Base-by-base conservation (phyloP, 2,113 vertebrate species). In the Planiliza haematocheilus region DNA sequence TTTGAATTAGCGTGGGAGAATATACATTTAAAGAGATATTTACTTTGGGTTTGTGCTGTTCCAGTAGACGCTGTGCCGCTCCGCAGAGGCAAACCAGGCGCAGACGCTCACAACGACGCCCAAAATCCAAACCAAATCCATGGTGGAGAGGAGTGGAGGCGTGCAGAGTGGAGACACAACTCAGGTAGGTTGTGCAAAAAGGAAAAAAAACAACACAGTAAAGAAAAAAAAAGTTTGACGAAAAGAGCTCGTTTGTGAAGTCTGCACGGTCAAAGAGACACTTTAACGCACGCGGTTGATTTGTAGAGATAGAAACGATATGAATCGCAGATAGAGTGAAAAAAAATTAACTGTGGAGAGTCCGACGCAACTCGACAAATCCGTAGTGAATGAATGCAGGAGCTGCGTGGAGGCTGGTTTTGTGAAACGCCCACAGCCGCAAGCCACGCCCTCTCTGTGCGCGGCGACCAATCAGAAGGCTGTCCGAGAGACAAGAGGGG, bases 1-100 rank as follows among this genome's bases (percentile, higher is more conserved):
- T 12, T 1, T 24, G 13, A 48, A 13, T 43, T 16, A 34, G 2
- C 0, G 10, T 20, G 20, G 34, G 20, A 41, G 10, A 43, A 74
- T 3, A 18, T 1, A 17, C n/a, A 14, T 56, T 0, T 12, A 14
- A 41, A 2, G 8, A 45, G 43, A 74, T 43, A 84, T 74, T 93
- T 91, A 94, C 94, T 93, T 94, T 71, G 89, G 53, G 82, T 94
- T 94, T 1, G 91, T 92, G 86, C 92, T 89, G 84, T 94, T 94
- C 94, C 94, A 94, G 88, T 90, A 94, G 70, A 94, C 90, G 62
- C 88, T 92, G 91, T 94, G 94, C 11, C 94, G 89, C 80, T 94
- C 94, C 62, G 93, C 90, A 8, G 87, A 81, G 10, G 77, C 86
- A 4, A 89, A 73, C 84, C 89, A 88, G 74, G 86, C 88, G 86